Base-by-base conservation (phyloP, 2,888 invertebrate genomes). In the Cetonia aurata region DNA sequence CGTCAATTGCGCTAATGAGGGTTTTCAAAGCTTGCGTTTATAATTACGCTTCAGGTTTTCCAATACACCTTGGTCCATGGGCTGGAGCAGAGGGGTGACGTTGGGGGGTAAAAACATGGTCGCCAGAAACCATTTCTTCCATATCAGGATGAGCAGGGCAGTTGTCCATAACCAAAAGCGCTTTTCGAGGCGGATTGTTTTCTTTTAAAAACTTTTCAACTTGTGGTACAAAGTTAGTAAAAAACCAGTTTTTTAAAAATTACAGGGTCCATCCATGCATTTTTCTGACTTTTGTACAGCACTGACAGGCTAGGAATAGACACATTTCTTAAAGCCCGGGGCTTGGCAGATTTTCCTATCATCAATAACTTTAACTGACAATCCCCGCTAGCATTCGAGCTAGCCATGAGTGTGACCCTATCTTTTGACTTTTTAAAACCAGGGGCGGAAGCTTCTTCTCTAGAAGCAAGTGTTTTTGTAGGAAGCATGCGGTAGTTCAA, bases 61-160 rank as follows among this genome's bases (percentile, higher is more conserved):
- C 71, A 78, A 73, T 4, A 76, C 75, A 67, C 79, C 73, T 68
- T 78, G 75, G 52, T 80, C 75, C 72, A 79, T 75, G 17, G 76
- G 76, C 72, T 79, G 78, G 25, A 79, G 48, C 46, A 77, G 13
- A 48, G 77, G 56, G 70, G 76, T 77, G 67, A 75, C 46, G 13
- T 68, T 68, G 42, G 68, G 37, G 44, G 67, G 55, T 48, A 67
- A 67, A 67, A 55, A 67, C 19, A 19, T 56, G 25, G 25, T 67
- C 52, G 17, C 17, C 52, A 52, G 52, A 52, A 52, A 52, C 52
- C 8, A 55, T 55, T 33, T 33, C 33, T 55, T 55, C 55, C 55
- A 33, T 31, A 25, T 33, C 33, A 31, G 31, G 33, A 55, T 25
- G 25, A 31, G 55, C 55, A 55, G 55, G 55, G 55, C 33, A 55